Conservation (phyloP, 2,888 invertebrate species). For the Resseliella maxima region DNA sequence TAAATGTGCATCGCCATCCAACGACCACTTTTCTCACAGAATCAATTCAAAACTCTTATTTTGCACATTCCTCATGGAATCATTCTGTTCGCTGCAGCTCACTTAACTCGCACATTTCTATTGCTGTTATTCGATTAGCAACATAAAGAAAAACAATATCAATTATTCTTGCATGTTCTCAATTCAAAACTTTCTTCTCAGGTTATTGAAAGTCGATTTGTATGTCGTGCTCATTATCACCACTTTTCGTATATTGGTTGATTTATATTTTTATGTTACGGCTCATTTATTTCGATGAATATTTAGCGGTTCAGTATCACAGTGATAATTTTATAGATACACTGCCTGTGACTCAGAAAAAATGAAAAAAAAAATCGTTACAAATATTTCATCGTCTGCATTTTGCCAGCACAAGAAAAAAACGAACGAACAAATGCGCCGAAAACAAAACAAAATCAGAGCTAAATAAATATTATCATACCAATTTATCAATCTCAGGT, state of each 20-base stretch:
- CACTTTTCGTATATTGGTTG: too few relatives aligned
- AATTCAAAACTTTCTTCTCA: neutral
- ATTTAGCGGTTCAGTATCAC: neutral
- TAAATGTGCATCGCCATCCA: neutral
- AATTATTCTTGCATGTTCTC: neutral
- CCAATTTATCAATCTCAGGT: conserved; percentile 51
- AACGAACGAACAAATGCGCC: neutral
- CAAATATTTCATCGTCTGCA: too few relatives aligned
- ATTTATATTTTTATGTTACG: too few relatives aligned
- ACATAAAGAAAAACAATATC: neutral
- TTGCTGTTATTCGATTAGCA: neutral
- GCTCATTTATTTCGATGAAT: conserved; percentile 4
- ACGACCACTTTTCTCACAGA: neutral
- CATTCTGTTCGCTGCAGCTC: neutral
- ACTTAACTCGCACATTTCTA: neutral
- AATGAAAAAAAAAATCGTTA: neutral
- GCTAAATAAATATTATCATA: conserved; percentile 51
- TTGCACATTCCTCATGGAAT: too few relatives aligned
- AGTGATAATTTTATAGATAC: neutral
- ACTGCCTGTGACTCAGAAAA: neutral
- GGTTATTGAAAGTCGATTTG: neutral
- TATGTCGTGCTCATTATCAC: neutral
- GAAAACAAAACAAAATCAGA: neutral
- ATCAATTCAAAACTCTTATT: neutral
- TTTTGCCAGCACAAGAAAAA: neutral